Base-by-base conservation (phyloP, 2,113 vertebrate genomes). In the Micronisus gabar region DNA sequence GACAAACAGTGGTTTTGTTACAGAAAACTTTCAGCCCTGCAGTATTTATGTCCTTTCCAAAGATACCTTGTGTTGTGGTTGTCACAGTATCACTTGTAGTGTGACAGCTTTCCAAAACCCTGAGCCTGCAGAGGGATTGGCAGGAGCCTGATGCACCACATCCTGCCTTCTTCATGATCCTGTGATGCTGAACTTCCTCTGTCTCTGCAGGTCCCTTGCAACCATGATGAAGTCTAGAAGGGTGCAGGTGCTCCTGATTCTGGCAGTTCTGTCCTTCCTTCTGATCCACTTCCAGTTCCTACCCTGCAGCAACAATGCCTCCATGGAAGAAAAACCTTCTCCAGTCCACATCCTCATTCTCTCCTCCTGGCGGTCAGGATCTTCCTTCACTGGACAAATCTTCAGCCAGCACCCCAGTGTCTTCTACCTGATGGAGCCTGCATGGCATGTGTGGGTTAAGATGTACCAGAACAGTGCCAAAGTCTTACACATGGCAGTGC, bases 361-460 rank as follows among this genome's bases (percentile, higher is more conserved):
- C 75, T 99, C 99, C 2, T 99, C 99, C 0, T 99, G 99, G 99
- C 97, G 99, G 9, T 99, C 99, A 0, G 99, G 99, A 82, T 99
- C 99, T 0, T 99, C 99, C 30, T 99, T 99, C 59, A 91, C 99
- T 70, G 99, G 99, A 32, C 99, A 99, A 93, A 98, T 99, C 62
- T 99, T 99, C 97, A 99, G 98, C 94, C 99, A 99, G 97, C 99
- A 99, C 68, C 99, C 99, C 0, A 98, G 98, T 0, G 99, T 99
- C 62, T 99, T 99, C 98, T 99, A 99, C 76, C 97, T 99, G 55
- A 99, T 99, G 99, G 99, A 99, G 97, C 99, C 99, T 0, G 99
- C 96, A 0, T 99, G 99, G 99, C 99, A 99, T 0, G 98, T 99
- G 15, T 99, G 99, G 99, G 97, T 96, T 36, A 91, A 58, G 1